Conservation (phyloP, 2,888 invertebrate genomes). For the Dicyrtomina minuta region DNA sequence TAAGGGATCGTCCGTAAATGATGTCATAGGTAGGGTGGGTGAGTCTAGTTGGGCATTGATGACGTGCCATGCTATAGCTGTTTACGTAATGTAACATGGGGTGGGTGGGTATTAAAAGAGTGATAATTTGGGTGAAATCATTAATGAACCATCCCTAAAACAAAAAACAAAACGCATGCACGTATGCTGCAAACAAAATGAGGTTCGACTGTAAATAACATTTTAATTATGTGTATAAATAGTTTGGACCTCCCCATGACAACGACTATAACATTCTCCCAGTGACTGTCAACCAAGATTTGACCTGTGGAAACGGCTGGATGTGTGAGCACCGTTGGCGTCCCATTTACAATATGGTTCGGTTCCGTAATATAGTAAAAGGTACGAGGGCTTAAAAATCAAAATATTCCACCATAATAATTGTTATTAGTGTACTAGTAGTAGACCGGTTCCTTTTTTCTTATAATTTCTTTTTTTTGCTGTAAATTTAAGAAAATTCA, state of each 20-base stretch:
- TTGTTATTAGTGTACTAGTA: conserved; percentile 68
- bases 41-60: too few species aligned
- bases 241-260: conserved; percentile 55
- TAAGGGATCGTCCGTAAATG: too few species aligned
- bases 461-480: conserved; percentile 74
- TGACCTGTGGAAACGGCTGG: conserved; percentile 57
- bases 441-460: too few species aligned
- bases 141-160: too few species aligned
- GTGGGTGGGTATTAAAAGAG: too few species aligned
- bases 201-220: not conserved
- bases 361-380: conserved; percentile 70
- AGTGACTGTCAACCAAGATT: conserved; percentile 55
- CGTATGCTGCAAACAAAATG: too few species aligned
- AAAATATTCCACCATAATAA: not conserved
- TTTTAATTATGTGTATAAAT: conserved; percentile 1
- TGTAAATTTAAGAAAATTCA: conserved; percentile 60
- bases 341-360: conserved; percentile 72
- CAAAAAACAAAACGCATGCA: too few species aligned
- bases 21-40: too few species aligned
- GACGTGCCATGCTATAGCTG: too few species aligned
- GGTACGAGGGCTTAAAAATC: conserved; percentile 42
- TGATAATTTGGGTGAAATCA: too few species aligned
- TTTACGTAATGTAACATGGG: conserved; percentile 54
- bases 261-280: conserved; percentile 55
- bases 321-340: conserved; percentile 58